A percentile compares a stretch with the other conserved stretches of the same genome.
These are phyloP conservation scores for Zhuqinia jingwanae DNA, from an alignment of 2,888 invertebrate genomes.

Conservation along the genomic window DNA sequence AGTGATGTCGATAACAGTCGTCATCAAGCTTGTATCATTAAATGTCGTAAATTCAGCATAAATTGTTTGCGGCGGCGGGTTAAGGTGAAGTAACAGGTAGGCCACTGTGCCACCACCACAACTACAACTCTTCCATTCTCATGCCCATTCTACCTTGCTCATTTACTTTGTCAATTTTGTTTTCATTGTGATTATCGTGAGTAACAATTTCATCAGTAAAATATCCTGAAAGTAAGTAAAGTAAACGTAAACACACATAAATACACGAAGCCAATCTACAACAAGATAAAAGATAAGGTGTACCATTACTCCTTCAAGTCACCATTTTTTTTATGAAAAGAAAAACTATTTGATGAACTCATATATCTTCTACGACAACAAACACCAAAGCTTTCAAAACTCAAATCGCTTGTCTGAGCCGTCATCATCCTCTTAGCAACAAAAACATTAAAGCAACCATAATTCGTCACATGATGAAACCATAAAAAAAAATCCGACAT, in stretches of 20 bases:
- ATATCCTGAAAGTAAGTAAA: conserved; percentile 2
- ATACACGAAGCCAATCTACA: neutral
- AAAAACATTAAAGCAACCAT: neutral
- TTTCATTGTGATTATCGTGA: conserved; percentile 16
- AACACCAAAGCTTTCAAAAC: neutral
- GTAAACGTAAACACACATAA: neutral
- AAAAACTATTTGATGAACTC: no score
- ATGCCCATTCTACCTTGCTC: neutral
- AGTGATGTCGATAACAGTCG: neutral
- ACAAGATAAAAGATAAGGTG: no score
- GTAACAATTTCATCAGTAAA: conserved; percentile 12
- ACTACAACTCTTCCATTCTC: neutral
- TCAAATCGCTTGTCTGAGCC: neutral
- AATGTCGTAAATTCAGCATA: conserved; percentile 2
- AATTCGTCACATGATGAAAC: conserved; percentile 14
- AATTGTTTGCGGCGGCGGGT: conserved; percentile 43
- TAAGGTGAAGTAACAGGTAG: conserved; percentile 73
- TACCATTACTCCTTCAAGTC: no score
- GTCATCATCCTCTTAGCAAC: neutral
- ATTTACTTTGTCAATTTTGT: neutral
- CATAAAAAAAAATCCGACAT: neutral
- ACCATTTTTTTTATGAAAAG: no score
- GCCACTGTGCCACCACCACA: conserved; percentile 53
- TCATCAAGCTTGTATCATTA: neutral
- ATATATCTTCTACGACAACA: no score